phyloP scores from a whole-genome alignment of 2,113 vertebrate genomes.

The Tychaedon coryphoeus region DNA sequence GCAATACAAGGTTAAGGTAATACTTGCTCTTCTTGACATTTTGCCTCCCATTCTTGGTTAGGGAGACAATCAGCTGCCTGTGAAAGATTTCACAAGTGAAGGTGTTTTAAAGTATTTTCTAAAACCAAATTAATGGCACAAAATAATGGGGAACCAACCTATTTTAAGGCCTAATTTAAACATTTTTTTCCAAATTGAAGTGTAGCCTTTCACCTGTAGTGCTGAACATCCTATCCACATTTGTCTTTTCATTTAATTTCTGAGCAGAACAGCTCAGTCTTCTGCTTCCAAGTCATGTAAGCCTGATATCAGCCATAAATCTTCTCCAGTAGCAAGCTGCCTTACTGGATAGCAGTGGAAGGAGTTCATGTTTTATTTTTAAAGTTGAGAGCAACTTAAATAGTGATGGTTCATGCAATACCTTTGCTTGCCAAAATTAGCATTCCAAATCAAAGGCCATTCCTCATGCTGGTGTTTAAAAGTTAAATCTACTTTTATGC shows the following conservation, averaged over 20 bases:
- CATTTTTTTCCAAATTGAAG: conserved; percentile 73
- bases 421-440: background rate
- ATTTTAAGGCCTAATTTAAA: conserved; percentile 76
- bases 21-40: conserved; percentile 75
- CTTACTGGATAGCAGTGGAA: background rate
- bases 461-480: background rate
- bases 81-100: conserved; percentile 64
- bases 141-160: conserved; percentile 77
- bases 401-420: background rate
- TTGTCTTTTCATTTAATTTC: conserved; percentile 71
- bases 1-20: conserved; percentile 65
- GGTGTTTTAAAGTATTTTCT: conserved; percentile 71
- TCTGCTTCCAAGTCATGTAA: background rate
- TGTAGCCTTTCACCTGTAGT: conserved; percentile 73
- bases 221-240: conserved; percentile 20
- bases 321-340: background rate
- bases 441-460: background rate
- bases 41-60: conserved; percentile 67
- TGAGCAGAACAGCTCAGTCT: background rate
- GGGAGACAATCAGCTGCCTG: conserved; percentile 57
- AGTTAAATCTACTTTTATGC: background rate
- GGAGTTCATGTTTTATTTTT: background rate
- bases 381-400: background rate
- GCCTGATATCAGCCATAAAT: background rate
- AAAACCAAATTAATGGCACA: conserved; percentile 71